These are phyloP conservation scores for Tipula unca DNA, from an alignment of 2,888 invertebrate genomes.

Conservation along the genomic window DNA sequence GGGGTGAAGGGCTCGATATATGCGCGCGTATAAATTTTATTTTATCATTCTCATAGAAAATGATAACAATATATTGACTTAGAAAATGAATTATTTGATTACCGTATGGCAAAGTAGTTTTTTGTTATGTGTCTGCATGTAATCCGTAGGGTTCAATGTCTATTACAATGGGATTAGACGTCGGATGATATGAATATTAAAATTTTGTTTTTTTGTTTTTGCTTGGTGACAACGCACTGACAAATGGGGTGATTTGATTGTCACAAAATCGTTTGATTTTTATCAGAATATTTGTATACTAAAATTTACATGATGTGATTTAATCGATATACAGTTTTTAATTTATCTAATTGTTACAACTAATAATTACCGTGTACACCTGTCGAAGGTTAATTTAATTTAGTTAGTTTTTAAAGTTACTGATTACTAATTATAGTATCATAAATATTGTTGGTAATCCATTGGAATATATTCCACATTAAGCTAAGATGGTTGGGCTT, in stretches of 20 bases:
- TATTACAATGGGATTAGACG: background rate
- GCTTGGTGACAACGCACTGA: constrained; percentile 2
- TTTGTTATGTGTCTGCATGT: background rate
- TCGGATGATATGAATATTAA: constrained; percentile 8
- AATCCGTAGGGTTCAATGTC: constrained; percentile 14
- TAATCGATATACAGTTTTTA: background rate
- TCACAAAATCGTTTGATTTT: background rate
- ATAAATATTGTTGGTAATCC: no score
- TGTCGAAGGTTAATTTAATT: background rate
- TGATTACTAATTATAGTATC: no score
- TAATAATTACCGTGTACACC: background rate
- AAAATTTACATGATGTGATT: background rate
- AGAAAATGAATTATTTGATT: constrained; percentile 14
- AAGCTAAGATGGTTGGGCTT: no score
- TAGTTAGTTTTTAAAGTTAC: no score
- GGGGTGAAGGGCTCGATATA: background rate
- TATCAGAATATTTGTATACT: background rate
- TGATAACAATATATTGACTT: constrained; percentile 14
- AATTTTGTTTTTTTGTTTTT: background rate
- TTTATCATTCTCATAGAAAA: background rate
- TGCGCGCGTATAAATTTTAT: background rate
- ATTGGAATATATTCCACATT: no score
- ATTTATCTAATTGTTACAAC: background rate
- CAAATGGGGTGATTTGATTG: background rate
- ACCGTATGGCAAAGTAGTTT: background rate